Conservation (phyloP, 1,140 invertebrate species). For the Lepidostoma basale region DNA sequence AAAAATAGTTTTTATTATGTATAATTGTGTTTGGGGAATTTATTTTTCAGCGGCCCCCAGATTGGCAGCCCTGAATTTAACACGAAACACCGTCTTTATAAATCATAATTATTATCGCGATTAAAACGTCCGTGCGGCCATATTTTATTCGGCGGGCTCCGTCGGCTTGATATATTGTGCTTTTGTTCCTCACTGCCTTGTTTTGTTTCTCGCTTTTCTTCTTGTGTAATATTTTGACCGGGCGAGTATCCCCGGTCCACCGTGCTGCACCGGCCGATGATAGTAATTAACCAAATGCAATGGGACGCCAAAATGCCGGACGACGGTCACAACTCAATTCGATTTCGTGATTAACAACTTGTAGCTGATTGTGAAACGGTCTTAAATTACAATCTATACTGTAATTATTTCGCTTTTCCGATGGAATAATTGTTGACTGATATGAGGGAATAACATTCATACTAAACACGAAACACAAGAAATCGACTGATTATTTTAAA, state of each 20-base stretch:
- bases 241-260: no score
- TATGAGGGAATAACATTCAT: no score
- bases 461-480: no score
- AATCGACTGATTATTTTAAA: no score
- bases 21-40: no score
- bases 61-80: conserved; percentile 13
- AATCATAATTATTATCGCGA: conserved; percentile 48
- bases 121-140: conserved; percentile 44
- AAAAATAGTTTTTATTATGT: no score
- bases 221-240: conserved; percentile 11
- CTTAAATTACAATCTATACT: no score
- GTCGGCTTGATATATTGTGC: conserved; percentile 43
- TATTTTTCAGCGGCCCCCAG: no score
- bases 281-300: conserved; percentile 25
- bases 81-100: conserved; percentile 37
- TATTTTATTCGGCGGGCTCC: conserved; percentile 40
- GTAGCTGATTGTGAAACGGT: no score
- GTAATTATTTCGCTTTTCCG: no score
- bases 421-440: no score
- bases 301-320: neutral
- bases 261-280: conserved; percentile 4
- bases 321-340: conserved; percentile 27
- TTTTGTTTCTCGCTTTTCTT: conserved; percentile 9
- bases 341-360: no score
- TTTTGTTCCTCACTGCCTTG: conserved; percentile 31